Percentiles rank a stretch among this genome's conserved stretches.
phyloP scores from a whole-genome alignment of 2,113 vertebrate genomes.

The Phalacrocorax aristotelis region DNA sequence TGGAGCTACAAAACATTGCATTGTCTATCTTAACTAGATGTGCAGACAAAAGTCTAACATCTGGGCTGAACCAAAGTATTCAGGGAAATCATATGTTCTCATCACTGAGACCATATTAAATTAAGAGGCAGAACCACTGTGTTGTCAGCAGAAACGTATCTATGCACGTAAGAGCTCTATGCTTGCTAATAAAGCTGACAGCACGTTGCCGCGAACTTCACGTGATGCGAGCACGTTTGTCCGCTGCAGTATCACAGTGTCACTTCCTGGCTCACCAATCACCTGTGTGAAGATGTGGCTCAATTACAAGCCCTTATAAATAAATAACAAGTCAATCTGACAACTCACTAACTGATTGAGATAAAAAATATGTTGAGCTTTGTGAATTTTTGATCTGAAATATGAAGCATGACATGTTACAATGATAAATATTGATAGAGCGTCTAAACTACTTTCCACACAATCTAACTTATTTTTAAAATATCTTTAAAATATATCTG shows the following conservation, averaged over 20 bases:
- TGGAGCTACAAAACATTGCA: neutral
- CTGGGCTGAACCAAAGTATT: neutral
- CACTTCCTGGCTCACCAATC: neutral
- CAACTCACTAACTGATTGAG: neutral
- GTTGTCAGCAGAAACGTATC: neutral
- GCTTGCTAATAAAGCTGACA: neutral
- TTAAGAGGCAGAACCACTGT: neutral
- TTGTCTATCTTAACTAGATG: neutral
- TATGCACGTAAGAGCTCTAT: neutral
- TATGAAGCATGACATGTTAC: neutral
- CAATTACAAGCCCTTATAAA: neutral
- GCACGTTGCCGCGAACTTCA: neutral
- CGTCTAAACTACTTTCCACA: neutral
- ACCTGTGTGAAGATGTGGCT: neutral
- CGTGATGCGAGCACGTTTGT: neutral
- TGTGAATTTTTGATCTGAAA: constrained; percentile 34
- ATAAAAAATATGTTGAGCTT: neutral
- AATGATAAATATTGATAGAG: constrained; percentile 32
- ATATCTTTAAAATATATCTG: neutral
- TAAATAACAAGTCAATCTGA: constrained; percentile 1
- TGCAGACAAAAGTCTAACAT: neutral
- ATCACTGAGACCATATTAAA: neutral
- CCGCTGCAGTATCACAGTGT: rapidly evolving
- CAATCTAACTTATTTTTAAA: neutral
- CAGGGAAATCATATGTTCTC: neutral